These are phyloP conservation scores for Etheostoma cragini DNA, from an alignment of 2,113 vertebrate species.

Conservation along the genomic window DNA sequence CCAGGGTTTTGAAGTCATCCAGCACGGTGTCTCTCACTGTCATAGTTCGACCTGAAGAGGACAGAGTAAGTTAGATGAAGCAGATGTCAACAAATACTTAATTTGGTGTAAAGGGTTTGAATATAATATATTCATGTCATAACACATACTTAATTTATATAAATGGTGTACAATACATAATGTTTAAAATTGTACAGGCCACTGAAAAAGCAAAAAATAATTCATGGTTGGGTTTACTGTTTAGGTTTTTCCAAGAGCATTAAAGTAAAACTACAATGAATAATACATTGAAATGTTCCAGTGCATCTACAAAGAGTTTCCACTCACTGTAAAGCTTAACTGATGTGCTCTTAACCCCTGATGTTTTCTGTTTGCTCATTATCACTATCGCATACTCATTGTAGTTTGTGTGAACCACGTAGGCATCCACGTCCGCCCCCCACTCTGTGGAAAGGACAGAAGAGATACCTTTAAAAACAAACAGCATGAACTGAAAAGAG, in stretches of 20 bases:
- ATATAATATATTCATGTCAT: neutral
- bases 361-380: constrained; percentile 81
- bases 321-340: constrained; percentile 89
- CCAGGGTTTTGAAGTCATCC: constrained; percentile 87
- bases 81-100: neutral
- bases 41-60: constrained; percentile 83
- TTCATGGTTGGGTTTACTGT: too few relatives aligned
- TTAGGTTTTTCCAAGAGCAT: neutral
- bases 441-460: constrained; percentile 79
- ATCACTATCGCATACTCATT: constrained; percentile 89
- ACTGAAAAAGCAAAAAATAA: neutral
- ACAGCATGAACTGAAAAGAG: neutral
- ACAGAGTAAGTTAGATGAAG: neutral
- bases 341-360: constrained; percentile 72
- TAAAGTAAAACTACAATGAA: neutral
- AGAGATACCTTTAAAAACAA: neutral
- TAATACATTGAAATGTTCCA: neutral
- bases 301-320: neutral
- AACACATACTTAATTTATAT: neutral
- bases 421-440: constrained; percentile 81
- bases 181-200: neutral
- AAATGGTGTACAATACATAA: neutral
- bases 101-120: neutral
- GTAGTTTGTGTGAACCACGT: constrained; percentile 92
- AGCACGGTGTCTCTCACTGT: constrained; percentile 83